Percentiles rank a stretch among this genome's conserved stretches.
phyloP scores from a whole-genome alignment of 2,888 invertebrate species.

The Ceriagrion tenellum region DNA sequence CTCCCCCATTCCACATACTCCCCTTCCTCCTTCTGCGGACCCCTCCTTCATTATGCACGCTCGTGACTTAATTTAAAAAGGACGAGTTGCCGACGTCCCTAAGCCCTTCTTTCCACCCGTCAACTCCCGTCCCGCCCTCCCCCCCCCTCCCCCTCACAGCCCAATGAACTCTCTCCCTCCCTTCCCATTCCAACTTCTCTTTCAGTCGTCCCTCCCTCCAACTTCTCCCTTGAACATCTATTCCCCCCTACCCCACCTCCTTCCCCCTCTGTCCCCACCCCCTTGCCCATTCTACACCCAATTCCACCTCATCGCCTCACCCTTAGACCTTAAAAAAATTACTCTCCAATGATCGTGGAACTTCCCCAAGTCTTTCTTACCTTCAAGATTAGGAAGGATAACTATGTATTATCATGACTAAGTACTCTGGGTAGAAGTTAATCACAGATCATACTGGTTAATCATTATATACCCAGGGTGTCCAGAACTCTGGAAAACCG shows the following conservation, averaged over 20 bases:
- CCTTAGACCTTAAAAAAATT: not conserved
- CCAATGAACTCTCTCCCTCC: not conserved
- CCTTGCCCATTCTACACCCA: too few relatives aligned
- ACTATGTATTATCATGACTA: too few relatives aligned
- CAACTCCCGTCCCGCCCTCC: not conserved
- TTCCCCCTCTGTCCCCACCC: too few relatives aligned
- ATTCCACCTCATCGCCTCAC: not conserved
- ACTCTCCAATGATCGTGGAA: not conserved
- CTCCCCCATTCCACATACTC: not conserved
- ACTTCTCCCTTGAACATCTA: not conserved
- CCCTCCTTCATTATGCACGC: slow-evolving; percentile 51
- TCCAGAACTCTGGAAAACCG: too few relatives aligned
- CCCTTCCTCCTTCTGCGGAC: not conserved
- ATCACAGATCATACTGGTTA: too few relatives aligned
- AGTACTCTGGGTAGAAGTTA: too few relatives aligned
- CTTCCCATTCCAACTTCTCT: not conserved
- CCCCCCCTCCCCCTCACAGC: not conserved
- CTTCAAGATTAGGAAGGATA: too few relatives aligned
- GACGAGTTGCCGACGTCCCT: slow-evolving; percentile 34
- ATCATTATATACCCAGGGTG: too few relatives aligned
- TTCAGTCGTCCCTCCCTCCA: not conserved
- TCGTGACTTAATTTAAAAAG: slow-evolving; percentile 53
- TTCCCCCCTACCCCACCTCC: too few relatives aligned
- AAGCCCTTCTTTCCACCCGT: not conserved
- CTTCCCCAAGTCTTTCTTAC: too few relatives aligned